These are phyloP conservation scores for Latheticus oryzae DNA, from an alignment of 2,888 invertebrate species.

Conservation along the genomic window DNA sequence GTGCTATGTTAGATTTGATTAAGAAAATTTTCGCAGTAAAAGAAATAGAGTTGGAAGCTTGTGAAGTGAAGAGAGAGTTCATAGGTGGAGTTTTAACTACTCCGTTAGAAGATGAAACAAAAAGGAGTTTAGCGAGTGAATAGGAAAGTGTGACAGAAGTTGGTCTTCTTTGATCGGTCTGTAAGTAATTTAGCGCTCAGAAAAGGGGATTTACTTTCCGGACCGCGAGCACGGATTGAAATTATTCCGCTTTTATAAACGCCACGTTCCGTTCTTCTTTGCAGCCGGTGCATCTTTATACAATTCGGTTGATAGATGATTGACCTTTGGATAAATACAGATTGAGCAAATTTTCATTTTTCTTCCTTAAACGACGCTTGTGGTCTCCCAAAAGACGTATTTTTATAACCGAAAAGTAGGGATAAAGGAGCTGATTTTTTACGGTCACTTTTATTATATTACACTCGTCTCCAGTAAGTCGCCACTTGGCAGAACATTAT, in stretches of 20 bases:
- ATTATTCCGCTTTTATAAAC: slow-evolving; percentile 59
- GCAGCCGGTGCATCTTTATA: slow-evolving; percentile 37
- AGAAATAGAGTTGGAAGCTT: slow-evolving; percentile 49
- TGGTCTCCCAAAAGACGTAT: too few species aligned
- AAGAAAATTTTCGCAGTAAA: slow-evolving; percentile 58
- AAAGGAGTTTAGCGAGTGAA: slow-evolving; percentile 53
- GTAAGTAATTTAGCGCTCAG: slow-evolving; percentile 57
- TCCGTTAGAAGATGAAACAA: slow-evolving; percentile 25
- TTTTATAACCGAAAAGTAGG: slow-evolving; percentile 25
- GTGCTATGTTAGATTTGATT: slow-evolving; percentile 59
- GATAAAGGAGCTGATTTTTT: slow-evolving; percentile 19
- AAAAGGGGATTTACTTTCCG: slow-evolving; percentile 55
- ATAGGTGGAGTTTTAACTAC: slow-evolving; percentile 42
- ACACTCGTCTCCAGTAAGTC: slow-evolving; percentile 18
- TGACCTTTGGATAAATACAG: too few species aligned
- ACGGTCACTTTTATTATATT: slow-evolving; percentile 25
- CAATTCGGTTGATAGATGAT: too few species aligned
- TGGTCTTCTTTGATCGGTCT: slow-evolving; percentile 56
- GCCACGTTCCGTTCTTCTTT: slow-evolving; percentile 54
- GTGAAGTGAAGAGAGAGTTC: slow-evolving; percentile 34
- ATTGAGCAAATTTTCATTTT: background rate
- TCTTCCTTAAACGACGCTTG: too few species aligned
- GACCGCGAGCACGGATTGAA: slow-evolving; percentile 58
- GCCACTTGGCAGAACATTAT: slow-evolving; percentile 21
- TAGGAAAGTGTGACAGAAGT: slow-evolving; percentile 52